Conservation (phyloP, 2,888 invertebrate species). For the Caenorhabditis auriculariae region DNA sequence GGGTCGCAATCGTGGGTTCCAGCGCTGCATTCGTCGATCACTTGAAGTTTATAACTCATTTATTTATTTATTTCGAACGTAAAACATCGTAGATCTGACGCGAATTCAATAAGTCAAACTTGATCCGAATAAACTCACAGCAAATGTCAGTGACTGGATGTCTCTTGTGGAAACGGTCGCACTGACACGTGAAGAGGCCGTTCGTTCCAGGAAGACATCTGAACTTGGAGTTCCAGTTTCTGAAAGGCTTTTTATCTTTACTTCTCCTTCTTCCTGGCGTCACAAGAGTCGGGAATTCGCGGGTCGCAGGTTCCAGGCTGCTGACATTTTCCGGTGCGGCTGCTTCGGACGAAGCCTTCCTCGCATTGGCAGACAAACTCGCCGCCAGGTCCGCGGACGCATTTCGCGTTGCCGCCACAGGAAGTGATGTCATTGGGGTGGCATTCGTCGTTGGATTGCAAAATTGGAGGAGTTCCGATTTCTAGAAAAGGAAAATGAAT, state of each 20-base stretch:
- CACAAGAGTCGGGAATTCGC: conserved; percentile 44
- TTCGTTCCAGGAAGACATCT: conserved; percentile 32
- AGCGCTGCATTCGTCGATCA: conserved; percentile 51
- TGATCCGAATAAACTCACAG: conserved; percentile 25
- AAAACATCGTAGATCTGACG: background rate
- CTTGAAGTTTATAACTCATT: conserved; percentile 30
- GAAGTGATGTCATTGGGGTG: conserved; percentile 21
- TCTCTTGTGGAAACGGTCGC: conserved; percentile 42
- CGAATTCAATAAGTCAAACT: background rate
- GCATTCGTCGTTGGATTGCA: conserved; percentile 36
- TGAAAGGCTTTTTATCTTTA: background rate
- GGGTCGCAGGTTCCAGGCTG: conserved; percentile 57
- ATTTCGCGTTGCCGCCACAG: conserved; percentile 39
- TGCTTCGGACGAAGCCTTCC: conserved; percentile 44
- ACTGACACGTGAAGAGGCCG: conserved; percentile 52
- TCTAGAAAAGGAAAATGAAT: conserved; percentile 12
- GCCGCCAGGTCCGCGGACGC: conserved; percentile 39
- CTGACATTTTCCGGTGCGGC: conserved; percentile 45
- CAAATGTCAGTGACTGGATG: conserved; percentile 56
- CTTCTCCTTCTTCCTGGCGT: conserved; percentile 44
- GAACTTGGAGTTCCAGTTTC: conserved; percentile 2
- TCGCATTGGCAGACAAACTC: conserved; percentile 47
- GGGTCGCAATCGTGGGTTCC: conserved; percentile 54
- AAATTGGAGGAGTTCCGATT: conserved; percentile 20
- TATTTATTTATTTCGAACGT: background rate